These are phyloP conservation scores for Xiphophorus hellerii DNA, from an alignment of 2,113 vertebrate species.

Conservation along the genomic window DNA sequence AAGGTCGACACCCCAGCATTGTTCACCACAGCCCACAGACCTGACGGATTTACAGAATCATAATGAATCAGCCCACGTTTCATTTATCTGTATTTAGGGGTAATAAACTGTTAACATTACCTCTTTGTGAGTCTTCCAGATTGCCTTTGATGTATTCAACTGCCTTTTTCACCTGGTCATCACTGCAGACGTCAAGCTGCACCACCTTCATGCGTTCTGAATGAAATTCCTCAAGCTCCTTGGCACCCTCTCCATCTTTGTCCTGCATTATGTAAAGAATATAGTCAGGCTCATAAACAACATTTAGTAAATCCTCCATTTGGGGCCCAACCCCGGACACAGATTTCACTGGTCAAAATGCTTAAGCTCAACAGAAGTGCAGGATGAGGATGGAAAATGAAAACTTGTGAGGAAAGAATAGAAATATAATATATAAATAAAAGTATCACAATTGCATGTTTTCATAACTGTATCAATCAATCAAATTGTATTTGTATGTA, in stretches of 20 bases:
- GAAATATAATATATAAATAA: too few relatives aligned
- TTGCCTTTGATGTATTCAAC: constrained; percentile 76
- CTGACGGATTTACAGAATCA: constrained; percentile 60
- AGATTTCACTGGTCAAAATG: too few relatives aligned
- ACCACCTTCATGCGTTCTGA: constrained; percentile 86
- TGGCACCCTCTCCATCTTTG: constrained; percentile 79
- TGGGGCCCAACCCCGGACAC: too few relatives aligned
- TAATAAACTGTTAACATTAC: constrained; percentile 46
- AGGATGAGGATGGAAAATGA: too few relatives aligned
- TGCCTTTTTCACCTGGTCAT: constrained; percentile 82
- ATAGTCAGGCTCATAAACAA: not conserved
- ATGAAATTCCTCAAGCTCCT: constrained; percentile 77
- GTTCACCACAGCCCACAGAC: constrained; percentile 91
- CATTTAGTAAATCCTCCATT: too few relatives aligned
- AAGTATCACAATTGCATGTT: too few relatives aligned
- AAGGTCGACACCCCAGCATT: constrained; percentile 86
- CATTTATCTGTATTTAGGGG: not conserved
- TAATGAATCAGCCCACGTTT: not conserved
- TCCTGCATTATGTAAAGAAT: constrained; percentile 65
- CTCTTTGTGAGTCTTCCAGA: constrained; percentile 78
- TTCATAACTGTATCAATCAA: too few relatives aligned
- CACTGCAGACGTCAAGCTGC: constrained; percentile 89
- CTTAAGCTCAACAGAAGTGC: too few relatives aligned
- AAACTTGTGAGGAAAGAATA: too few relatives aligned
- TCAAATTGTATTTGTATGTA: too few relatives aligned